Evolutionary conservation across 1,140 invertebrate genomes (phyloP).

Genomic region (Pantala flavescens): DNA sequence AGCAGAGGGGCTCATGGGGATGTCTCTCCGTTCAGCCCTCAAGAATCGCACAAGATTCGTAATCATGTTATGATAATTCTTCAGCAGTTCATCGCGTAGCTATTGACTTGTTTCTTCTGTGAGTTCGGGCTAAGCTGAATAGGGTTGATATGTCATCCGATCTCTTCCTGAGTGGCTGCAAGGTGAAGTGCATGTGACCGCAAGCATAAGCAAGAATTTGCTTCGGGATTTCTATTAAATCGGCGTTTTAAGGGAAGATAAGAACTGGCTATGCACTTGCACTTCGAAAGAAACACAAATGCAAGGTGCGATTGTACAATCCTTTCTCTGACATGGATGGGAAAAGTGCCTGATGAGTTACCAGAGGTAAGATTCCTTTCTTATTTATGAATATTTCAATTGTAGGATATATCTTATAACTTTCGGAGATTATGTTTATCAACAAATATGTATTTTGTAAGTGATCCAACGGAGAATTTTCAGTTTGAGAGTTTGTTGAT

Average conservation of each 20-base stretch:
- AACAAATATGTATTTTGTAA: too few relatives aligned
- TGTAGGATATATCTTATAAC: too few relatives aligned
- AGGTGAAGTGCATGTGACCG: slow-evolving; percentile 2
- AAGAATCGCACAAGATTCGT: background rate
- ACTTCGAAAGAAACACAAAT: slow-evolving; percentile 86
- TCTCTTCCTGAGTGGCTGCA: background rate
- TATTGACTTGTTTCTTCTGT: background rate
- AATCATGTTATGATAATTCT: background rate
- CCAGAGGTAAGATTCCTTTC: slow-evolving; percentile 60
- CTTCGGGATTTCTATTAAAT: background rate
- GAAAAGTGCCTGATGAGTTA: slow-evolving; percentile 88
- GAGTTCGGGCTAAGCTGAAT: background rate
- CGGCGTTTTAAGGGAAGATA: background rate
- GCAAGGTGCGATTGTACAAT: slow-evolving; percentile 92
- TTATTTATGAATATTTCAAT: background rate
- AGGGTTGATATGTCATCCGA: background rate
- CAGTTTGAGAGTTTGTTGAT: too few relatives aligned
- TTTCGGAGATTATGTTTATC: too few relatives aligned
- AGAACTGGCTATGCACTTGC: slow-evolving; percentile 61
- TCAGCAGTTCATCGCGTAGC: background rate
- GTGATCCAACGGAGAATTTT: too few relatives aligned
- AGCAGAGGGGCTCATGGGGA: background rate
- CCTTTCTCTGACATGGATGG: slow-evolving; percentile 93
- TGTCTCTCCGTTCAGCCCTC: background rate
- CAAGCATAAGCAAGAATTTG: background rate